phyloP scores from a whole-genome alignment of 2,888 invertebrate genomes.

The Matsumyia berberina region DNA sequence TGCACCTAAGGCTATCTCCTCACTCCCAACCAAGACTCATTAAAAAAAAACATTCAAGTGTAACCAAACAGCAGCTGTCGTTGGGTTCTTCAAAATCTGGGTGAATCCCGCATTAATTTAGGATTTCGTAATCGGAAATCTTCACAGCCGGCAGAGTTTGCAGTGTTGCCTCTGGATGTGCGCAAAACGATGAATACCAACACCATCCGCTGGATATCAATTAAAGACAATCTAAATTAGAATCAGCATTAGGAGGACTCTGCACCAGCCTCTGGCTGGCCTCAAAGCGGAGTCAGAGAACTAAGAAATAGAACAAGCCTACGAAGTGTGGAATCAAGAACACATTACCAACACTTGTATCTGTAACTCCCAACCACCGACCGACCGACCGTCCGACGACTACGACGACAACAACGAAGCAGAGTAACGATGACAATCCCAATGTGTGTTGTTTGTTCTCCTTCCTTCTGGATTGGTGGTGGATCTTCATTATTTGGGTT shows the following conservation, averaged over 20 bases:
- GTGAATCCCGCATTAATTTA: constrained; percentile 44
- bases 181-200: constrained; percentile 7
- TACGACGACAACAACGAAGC: constrained; percentile 14
- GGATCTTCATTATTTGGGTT: constrained; percentile 59
- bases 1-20: neutral
- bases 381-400: neutral
- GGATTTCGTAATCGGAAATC: constrained; percentile 50
- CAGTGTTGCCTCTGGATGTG: neutral
- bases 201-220: constrained; percentile 31
- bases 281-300: constrained; percentile 2
- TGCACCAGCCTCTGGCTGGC: constrained; percentile 11
- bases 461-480: constrained; percentile 6
- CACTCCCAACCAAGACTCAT: constrained; percentile 3
- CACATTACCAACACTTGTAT: constrained; percentile 3
- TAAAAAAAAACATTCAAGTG: constrained; percentile 26
- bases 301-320: constrained; percentile 24
- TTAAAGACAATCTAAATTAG: constrained; percentile 52
- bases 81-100: constrained; percentile 35
- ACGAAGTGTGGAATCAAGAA: constrained; percentile 5
- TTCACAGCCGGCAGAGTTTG: constrained; percentile 33
- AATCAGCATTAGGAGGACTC: constrained; percentile 39
- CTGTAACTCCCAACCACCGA: neutral
- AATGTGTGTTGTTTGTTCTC: constrained; percentile 6
- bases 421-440: constrained; percentile 10
- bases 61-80: constrained; percentile 13